phyloP scores from a whole-genome alignment of 2,888 invertebrate species.

The Sarcophaga variegata region DNA sequence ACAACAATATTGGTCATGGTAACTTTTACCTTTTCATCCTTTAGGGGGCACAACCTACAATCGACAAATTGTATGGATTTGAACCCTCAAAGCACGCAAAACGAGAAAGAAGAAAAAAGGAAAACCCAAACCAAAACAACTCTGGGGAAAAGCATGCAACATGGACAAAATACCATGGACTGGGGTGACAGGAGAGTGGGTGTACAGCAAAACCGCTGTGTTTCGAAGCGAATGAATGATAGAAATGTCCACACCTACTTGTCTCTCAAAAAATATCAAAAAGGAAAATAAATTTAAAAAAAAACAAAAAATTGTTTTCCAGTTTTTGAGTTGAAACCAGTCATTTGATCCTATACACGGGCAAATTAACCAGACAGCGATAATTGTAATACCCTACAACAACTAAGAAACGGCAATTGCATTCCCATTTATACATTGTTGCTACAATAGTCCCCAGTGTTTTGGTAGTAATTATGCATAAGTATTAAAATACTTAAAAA shows the following conservation, averaged over 20 bases:
- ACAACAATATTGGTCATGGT: conserved; percentile 64
- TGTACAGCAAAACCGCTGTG: conserved; percentile 75
- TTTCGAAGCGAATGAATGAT: conserved; percentile 79
- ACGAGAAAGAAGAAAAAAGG: neutral
- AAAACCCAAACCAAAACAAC: conserved; percentile 46
- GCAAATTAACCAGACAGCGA: no score
- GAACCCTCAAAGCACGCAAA: conserved; percentile 55
- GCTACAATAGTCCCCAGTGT: no score
- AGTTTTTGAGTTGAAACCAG: no score
- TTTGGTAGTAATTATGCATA: no score
- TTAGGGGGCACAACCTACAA: conserved; percentile 78
- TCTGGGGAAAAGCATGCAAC: conserved; percentile 36
- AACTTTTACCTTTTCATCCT: conserved; percentile 77
- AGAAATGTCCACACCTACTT: conserved; percentile 80
- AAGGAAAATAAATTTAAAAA: conserved; percentile 55
- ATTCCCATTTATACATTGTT: no score
- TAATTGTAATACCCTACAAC: no score
- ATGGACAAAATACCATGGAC: conserved; percentile 23
- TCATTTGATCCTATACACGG: no score
- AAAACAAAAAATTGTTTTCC: neutral
- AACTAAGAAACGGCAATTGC: no score
- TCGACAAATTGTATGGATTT: conserved; percentile 78
- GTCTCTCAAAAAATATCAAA: conserved; percentile 75
- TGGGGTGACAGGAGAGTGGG: conserved; percentile 74
- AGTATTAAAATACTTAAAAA: no score